Conservation (phyloP, 2,888 invertebrate species). For the Onchidella celtica region DNA sequence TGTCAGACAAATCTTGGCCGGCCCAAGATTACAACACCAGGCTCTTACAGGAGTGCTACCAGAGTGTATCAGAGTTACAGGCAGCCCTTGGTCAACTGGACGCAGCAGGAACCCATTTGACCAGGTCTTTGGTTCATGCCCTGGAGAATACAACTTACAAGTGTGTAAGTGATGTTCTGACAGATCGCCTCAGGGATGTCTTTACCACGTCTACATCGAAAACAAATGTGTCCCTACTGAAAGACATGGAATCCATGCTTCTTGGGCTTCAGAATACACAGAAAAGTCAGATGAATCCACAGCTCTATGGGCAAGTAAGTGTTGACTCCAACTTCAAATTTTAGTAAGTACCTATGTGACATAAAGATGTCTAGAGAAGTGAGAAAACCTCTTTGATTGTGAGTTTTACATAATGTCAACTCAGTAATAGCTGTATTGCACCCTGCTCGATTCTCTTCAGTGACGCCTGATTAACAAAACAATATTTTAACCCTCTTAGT, state of each 20-base stretch:
- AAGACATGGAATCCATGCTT: conserved; percentile 59
- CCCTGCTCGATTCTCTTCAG: no score
- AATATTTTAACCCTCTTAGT: no score
- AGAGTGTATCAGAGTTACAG: conserved; percentile 58
- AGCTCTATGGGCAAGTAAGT: conserved; percentile 56
- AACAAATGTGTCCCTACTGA: conserved; percentile 52
- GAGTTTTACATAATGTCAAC: no score
- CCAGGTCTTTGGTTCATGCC: conserved; percentile 58
- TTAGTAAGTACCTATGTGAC: no score
- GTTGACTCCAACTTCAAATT: no score
- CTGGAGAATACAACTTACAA: conserved; percentile 61
- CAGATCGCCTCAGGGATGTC: conserved; percentile 54
- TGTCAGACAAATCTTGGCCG: conserved; percentile 1
- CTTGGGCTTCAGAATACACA: conserved; percentile 50
- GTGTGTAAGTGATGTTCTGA: conserved; percentile 56
- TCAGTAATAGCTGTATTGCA: no score
- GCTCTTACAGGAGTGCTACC: conserved; percentile 52
- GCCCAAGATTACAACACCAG: not conserved
- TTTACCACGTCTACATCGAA: conserved; percentile 53
- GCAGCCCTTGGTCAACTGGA: conserved; percentile 60
- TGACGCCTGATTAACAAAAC: no score
- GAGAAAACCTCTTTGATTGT: no score
- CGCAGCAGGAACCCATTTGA: conserved; percentile 65
- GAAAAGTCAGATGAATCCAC: conserved; percentile 46
- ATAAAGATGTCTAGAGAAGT: no score